Evolutionary conservation across 2,888 invertebrate species (phyloP), one percentile per base, ranked within the genome.

Genomic region (Odontocerum albicorne): DNA sequence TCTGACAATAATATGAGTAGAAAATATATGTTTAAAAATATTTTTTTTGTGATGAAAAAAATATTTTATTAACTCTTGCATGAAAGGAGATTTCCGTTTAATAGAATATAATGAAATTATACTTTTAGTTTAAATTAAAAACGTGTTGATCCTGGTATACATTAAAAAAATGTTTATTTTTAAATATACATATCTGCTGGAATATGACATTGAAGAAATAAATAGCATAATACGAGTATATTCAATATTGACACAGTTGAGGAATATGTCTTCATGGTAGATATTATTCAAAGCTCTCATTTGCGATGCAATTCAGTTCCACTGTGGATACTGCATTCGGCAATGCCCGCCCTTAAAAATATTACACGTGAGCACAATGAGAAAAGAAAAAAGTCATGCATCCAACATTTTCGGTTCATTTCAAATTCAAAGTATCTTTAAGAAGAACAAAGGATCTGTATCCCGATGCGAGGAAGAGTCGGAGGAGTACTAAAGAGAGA

Each of bases 341-440:
- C 27, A 27, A 27, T 27, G 10, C 32, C 31, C 46, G 43, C 49
- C 55, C 49, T 55, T 38, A 55, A 42, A 49, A 59, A 52, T 51
- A 49, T 52, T 47, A 49, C 51, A 49, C 21, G 36, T 12, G 12
- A 38, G 33, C 39, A 40, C 22, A 38, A 32, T 27, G 45, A 36
- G 31, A 20, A 32, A 22, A 46, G 32, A 46, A 46, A 42, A 55
- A 49, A 38, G 42, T 15, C 12, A 51, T 47, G 40, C 57, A 50
- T 45, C 21, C 42, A 52, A 47, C 45, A 53, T 60, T 57, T 57
- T 55, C 52, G 52, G 51, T 57, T 60, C 60, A 60, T 60, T 60
- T 60, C 57, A 52, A 52, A 60, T 60, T 60, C 60, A 57, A 60
- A 57, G 57, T 52, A 55, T 51, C 40, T 56, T 49, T 43, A 35